Evolutionary conservation across 2,888 invertebrate species (phyloP).

Genomic region (Chaitophorus viminalis): DNA sequence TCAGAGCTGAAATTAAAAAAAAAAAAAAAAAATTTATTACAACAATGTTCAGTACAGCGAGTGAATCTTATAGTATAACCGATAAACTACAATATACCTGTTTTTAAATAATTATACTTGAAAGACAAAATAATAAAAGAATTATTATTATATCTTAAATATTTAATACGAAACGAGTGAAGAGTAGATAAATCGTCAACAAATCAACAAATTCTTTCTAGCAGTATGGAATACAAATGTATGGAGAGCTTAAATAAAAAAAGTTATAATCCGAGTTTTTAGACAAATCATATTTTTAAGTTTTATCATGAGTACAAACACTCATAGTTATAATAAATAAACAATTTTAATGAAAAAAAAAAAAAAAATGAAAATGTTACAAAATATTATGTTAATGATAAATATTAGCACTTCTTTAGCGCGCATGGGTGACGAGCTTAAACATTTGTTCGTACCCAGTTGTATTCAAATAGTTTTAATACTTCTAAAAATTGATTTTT

Average conservation of each 20-base stretch:
- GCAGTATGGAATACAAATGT: neutral
- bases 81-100: neutral
- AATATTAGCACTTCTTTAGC: no score
- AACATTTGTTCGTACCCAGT: no score
- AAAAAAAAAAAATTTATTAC: neutral
- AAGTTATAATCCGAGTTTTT: no score
- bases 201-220: neutral
- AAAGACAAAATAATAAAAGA: neutral
- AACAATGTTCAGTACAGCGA: neutral
- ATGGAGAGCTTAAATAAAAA: neutral
- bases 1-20: constrained; percentile 42
- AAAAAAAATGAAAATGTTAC: no score
- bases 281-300: no score
- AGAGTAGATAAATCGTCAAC: neutral
- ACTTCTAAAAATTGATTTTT: no score
- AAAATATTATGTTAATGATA: no score
- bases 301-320: no score
- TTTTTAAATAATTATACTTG: neutral
- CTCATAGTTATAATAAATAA: no score
- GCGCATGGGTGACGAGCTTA: no score
- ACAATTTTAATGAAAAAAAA: no score
- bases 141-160: neutral
- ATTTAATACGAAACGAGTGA: neutral
- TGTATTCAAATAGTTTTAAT: no score
- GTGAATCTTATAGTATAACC: neutral